Evolutionary conservation across 2,797 vertebrate genomes (phyloP), one percentile per base, ranked within the genome.

Genomic region (Aldrovandia affinis): DNA sequence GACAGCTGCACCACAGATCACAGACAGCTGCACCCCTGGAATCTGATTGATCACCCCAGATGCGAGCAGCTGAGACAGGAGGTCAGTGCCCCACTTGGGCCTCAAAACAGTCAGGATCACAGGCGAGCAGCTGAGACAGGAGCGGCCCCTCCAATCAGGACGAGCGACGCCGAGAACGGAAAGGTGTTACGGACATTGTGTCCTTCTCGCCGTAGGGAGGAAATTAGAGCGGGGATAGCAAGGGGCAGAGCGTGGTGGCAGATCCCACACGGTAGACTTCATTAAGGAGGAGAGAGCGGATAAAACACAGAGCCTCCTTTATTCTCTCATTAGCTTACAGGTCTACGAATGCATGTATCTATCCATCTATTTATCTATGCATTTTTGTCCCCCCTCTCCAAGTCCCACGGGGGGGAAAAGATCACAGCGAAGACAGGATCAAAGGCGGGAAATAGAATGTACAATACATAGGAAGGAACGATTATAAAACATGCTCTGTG

Each of bases 401-500:
- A 47, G 39, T 33, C 52, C 55, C 54, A 57, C 39, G 42, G 70
- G 70, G 54, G 44, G 52, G 55, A 33, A 54, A 59, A 47, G 70
- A 82, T 81, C 84, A 82, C 70, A 85, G 80, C 33, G 5, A 75
- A 84, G 85, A 86, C 81, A 83, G 82, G 84, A 86, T 89, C 80
- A 89, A 88, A 63, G 59, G 50, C 80, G 70, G 42, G 68, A 83
- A 78, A 83, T 55, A 57, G 81, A 84, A 75, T 50, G 59, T 84
- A 65, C 77, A 78, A 80, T 33, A 28, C 77, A 39, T 77, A 82
- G 33, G 70, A 73, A 78, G 6, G 42, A 75, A 59, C 78, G 84
- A 86, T 88, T 86, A 86, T 88, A 59, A 79, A 87, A 85, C 85
- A 84, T 85, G 86, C 87, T 68, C 7, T 79, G 57, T 85, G 83